phyloP scores from a whole-genome alignment of 2,113 vertebrate species.

The Amazona guildingii region DNA sequence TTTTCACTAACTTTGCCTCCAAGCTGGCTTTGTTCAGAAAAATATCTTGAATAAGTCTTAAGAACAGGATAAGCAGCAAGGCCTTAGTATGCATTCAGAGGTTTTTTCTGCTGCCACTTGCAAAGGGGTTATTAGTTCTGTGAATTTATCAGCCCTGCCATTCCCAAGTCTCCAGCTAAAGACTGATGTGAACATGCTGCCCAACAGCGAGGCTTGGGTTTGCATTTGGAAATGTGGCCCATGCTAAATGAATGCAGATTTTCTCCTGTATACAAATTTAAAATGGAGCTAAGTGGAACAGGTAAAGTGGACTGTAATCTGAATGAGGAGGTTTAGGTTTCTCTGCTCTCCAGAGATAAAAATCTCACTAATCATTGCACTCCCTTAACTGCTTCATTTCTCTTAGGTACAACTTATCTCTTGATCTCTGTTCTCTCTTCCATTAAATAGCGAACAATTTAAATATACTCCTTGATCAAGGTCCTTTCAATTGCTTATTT shows the following conservation, averaged over 20 bases:
- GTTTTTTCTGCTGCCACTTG: not conserved
- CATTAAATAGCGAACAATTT: conserved; percentile 46
- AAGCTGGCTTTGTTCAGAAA: not conserved
- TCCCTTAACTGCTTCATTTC: conserved; percentile 30
- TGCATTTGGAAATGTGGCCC: not conserved
- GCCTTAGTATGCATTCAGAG: not conserved
- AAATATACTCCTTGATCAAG: conserved; percentile 29
- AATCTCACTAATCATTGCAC: conserved; percentile 2
- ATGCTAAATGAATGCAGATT: not conserved
- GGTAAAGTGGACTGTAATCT: not conserved
- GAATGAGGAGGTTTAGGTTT: conserved; percentile 9
- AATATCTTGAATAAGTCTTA: not conserved
- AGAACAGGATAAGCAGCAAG: not conserved
- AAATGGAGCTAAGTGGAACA: not conserved
- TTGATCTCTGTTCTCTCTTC: conserved; percentile 27
- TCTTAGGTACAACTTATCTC: not conserved
- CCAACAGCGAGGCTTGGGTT: not conserved
- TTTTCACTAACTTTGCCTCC: not conserved
- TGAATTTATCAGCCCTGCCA: not conserved
- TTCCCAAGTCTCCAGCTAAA: not conserved
- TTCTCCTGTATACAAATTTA: not conserved
- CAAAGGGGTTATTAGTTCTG: not conserved
- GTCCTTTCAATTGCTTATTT: not conserved
- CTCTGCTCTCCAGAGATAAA: conserved; percentile 4
- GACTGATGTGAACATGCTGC: not conserved